phyloP scores from a whole-genome alignment of 2,113 vertebrate genomes.

The Dicerorhinus sumatrensis region DNA sequence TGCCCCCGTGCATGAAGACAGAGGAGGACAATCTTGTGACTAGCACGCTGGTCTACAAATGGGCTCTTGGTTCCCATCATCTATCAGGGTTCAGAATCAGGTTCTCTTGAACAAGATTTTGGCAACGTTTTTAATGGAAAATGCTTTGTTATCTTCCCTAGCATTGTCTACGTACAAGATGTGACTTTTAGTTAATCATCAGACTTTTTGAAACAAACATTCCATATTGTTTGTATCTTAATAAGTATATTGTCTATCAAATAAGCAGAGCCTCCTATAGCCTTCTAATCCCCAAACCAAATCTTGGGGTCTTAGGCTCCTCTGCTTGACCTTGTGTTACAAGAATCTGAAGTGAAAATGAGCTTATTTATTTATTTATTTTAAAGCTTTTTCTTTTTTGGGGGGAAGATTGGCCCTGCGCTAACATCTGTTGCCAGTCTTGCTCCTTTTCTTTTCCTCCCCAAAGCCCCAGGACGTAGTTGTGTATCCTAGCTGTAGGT shows the following conservation, averaged over 20 bases:
- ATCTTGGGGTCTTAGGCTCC: not conserved
- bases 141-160: not conserved
- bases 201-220: not conserved
- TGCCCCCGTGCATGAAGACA: rapidly evolving
- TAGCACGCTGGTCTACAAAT: rapidly evolving
- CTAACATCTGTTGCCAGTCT: too few relatives aligned
- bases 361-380: too few relatives aligned
- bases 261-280: not conserved
- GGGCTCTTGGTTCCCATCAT: not conserved
- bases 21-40: not conserved
- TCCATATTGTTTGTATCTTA: not conserved
- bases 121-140: not conserved
- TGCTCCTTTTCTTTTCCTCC: too few relatives aligned
- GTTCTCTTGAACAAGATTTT: not conserved
- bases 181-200: not conserved
- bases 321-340: not conserved
- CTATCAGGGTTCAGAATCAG: not conserved
- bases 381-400: too few relatives aligned
- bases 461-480: too few relatives aligned
- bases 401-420: too few relatives aligned
- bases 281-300: not conserved
- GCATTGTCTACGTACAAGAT: rapidly evolving
- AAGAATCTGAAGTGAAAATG: not conserved
- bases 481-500: too few relatives aligned
- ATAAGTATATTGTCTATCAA: not conserved